Evolutionary conservation across 2,888 invertebrate genomes (phyloP).

Genomic region (Microctonus brassicae): DNA sequence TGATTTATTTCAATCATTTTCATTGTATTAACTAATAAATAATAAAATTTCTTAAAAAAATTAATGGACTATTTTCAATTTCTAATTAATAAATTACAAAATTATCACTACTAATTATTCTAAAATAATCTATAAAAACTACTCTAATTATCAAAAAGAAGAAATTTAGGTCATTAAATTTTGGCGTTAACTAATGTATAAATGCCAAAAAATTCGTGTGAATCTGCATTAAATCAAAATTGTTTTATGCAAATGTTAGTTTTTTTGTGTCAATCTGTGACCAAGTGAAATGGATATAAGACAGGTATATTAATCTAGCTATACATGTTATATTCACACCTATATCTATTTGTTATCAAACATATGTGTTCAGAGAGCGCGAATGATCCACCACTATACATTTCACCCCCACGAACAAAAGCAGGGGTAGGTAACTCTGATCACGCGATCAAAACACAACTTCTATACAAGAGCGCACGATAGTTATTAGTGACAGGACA

Average conservation of each 20-base stretch:
- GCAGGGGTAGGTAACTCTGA: slow-evolving; percentile 40
- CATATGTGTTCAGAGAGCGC: not conserved
- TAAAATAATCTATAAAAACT: no score
- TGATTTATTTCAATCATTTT: no score
- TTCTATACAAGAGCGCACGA: slow-evolving; percentile 7
- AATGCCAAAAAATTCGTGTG: not conserved
- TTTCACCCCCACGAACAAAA: not conserved
- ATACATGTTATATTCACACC: not conserved
- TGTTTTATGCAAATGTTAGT: not conserved
- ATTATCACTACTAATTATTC: no score
- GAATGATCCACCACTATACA: not conserved
- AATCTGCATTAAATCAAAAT: not conserved
- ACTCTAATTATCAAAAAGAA: no score
- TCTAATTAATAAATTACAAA: no score
- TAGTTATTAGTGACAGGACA: not conserved
- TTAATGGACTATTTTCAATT: no score
- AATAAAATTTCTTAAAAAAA: no score
- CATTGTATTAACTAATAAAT: no score
- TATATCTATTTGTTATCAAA: not conserved
- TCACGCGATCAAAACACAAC: slow-evolving; percentile 63
- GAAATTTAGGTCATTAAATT: no score
- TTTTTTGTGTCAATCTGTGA: not conserved
- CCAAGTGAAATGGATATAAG: not conserved
- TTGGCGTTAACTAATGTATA: no score
- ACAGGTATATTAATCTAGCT: not conserved